These are phyloP conservation scores for Campaea margaritaria DNA, from an alignment of 2,888 invertebrate species.

Conservation along the genomic window DNA sequence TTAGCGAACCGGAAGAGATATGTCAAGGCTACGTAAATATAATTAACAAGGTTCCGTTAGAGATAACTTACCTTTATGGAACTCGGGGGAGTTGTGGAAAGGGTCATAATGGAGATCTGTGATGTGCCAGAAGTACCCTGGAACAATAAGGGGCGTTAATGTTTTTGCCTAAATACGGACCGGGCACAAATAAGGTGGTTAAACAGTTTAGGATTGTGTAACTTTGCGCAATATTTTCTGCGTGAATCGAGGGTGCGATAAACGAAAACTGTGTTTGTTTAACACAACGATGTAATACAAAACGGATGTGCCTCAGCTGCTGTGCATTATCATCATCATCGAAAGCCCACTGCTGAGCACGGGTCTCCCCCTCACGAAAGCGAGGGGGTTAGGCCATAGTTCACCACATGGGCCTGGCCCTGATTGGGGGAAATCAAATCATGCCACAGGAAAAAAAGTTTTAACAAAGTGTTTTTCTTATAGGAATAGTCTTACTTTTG, in stretches of 20 bases:
- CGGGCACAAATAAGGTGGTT: constrained; percentile 17
- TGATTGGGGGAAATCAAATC: too few species aligned
- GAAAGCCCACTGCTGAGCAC: too few species aligned
- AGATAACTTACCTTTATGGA: constrained; percentile 75
- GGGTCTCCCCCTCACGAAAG: too few species aligned
- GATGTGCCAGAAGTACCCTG: constrained; percentile 98
- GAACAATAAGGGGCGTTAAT: constrained; percentile 66
- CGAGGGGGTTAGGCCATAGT: too few species aligned
- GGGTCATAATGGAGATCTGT: constrained; percentile 97
- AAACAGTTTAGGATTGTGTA: constrained; percentile 23
- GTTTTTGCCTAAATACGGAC: constrained; percentile 23
- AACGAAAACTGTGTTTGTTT: not conserved
- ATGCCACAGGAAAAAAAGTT: too few species aligned
- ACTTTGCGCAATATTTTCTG: constrained; percentile 8
- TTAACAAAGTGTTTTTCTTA: too few species aligned
- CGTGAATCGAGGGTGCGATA: not conserved
- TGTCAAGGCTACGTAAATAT: constrained; percentile 46
- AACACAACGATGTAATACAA: not conserved
- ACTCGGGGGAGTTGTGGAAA: constrained; percentile 84
- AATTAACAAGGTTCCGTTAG: constrained; percentile 49
- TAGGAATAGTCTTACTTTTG: too few species aligned
- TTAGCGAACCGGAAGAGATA: constrained; percentile 33
- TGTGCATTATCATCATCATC: too few species aligned
- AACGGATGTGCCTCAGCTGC: too few species aligned
- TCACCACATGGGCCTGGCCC: too few species aligned